Evolutionary conservation across 2,888 invertebrate species (phyloP).

Genomic region (Leptura quadrifasciata): DNA sequence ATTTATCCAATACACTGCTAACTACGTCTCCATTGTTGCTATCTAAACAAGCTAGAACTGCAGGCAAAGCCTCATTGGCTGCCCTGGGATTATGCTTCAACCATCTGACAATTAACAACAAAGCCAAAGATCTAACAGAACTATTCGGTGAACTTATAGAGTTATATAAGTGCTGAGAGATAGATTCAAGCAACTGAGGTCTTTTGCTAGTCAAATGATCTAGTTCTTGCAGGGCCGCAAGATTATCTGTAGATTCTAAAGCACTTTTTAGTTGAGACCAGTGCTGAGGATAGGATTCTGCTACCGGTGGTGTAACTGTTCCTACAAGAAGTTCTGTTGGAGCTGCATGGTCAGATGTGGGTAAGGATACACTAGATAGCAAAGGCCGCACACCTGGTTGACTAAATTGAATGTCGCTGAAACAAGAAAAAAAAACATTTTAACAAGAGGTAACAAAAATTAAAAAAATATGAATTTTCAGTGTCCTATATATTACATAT

Average conservation of each 20-base stretch:
- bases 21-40: constrained; percentile 87
- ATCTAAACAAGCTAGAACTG: constrained; percentile 88
- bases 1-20: constrained; percentile 85
- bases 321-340: constrained; percentile 76
- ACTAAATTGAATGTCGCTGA: constrained; percentile 76
- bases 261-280: constrained; percentile 75
- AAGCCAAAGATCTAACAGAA: constrained; percentile 82
- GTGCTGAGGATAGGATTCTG: constrained; percentile 73
- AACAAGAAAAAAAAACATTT: constrained; percentile 52
- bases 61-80: constrained; percentile 81
- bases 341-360: constrained; percentile 74
- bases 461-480: background rate
- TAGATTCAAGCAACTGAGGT: constrained; percentile 80
- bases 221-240: constrained; percentile 82
- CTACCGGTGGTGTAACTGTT: constrained; percentile 73
- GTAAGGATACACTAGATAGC: constrained; percentile 79
- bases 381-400: constrained; percentile 78
- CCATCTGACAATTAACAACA: constrained; percentile 83
- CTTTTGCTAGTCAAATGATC: constrained; percentile 83
- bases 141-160: constrained; percentile 80
- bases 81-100: constrained; percentile 78
- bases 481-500: background rate
- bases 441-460: background rate
- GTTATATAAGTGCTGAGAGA: constrained; percentile 80
- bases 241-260: constrained; percentile 75